Evolutionary conservation across 2,113 vertebrate genomes (phyloP), one percentile per base, ranked within the genome.

Genomic region (Marmota monax): DNA sequence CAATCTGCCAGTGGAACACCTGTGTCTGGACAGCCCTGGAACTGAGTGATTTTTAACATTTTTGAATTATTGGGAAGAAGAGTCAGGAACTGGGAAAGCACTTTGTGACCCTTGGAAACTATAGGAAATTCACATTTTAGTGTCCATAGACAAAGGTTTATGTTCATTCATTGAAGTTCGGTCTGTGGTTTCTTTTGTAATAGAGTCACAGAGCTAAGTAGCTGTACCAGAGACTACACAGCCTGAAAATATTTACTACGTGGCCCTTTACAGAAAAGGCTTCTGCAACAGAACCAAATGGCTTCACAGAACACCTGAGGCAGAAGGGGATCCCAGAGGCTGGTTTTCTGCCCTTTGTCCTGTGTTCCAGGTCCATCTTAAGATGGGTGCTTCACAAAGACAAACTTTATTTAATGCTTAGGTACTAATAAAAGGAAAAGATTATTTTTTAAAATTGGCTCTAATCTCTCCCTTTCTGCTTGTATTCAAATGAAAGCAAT

Each of bases 401-500:
- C 63, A 51, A 69, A 65, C n/a, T 79, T 67, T 23, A 58, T 48
- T 83, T 92, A 77, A 61, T 78, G 5, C 32, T 85, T 94, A 61
- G 12, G 7, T 84, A 67, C 86, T 94, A 91, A 86, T 79, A 42
- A 85, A 86, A 61, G 22, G 42, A 92, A 96, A 79, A 78, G 4
- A 82, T 23, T 42, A 1, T 23, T 37, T 45, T 94, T 96, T 86
- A 29, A 5, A 96, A 89, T 76, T 80, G 1, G 14, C 70, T 92
- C 39, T 93, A 61, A 80, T 91, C 84, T 93, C 63, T 95, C 34
- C 13, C 39, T 92, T 97, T 92, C 89, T 88, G 65, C 48, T 83
- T 91, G 3, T 61, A 94, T 80, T 93, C 76, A 96, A 92, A 96
- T 69, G 82, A 73, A 78, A 88, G 95, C 84, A 97, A 94, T 97